Conservation (phyloP, 2,797 vertebrate genomes). For the Iguana delicatissima region DNA sequence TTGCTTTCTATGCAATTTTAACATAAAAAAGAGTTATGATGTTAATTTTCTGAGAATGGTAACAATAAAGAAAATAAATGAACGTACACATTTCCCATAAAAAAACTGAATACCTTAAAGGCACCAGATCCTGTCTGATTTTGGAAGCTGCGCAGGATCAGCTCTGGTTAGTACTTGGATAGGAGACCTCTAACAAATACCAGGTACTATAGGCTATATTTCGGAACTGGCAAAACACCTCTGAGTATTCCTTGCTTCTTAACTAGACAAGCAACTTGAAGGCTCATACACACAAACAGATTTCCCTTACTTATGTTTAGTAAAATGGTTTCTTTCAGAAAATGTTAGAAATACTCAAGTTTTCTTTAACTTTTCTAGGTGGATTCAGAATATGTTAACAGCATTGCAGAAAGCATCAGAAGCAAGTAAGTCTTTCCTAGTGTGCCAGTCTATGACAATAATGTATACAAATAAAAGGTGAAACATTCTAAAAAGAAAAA, state of each 20-base stretch:
- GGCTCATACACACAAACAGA: background rate
- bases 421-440: slow-evolving; percentile 80
- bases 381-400: slow-evolving; percentile 80
- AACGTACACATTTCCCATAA: background rate
- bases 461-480: too few species aligned
- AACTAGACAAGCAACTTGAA: background rate
- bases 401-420: slow-evolving; percentile 80
- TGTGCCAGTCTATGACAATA: background rate
- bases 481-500: background rate
- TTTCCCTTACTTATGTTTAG: slow-evolving; percentile 8
- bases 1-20: background rate
- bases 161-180: too few species aligned
- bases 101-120: background rate
- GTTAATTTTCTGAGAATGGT: background rate
- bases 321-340: slow-evolving; percentile 20
- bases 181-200: too few species aligned
- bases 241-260: too few species aligned
- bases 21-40: background rate
- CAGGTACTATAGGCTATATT: too few species aligned
- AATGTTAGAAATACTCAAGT: slow-evolving; percentile 23
- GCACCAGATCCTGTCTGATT: too few species aligned
- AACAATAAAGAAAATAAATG: slow-evolving; percentile 7
- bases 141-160: too few species aligned
- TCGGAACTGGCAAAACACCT: too few species aligned
- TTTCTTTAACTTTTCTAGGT: slow-evolving; percentile 76